Percentiles rank a stretch among this genome's conserved stretches.
Conservation (phyloP, 2,888 invertebrate species). For the Heliconius hortense region DNA sequence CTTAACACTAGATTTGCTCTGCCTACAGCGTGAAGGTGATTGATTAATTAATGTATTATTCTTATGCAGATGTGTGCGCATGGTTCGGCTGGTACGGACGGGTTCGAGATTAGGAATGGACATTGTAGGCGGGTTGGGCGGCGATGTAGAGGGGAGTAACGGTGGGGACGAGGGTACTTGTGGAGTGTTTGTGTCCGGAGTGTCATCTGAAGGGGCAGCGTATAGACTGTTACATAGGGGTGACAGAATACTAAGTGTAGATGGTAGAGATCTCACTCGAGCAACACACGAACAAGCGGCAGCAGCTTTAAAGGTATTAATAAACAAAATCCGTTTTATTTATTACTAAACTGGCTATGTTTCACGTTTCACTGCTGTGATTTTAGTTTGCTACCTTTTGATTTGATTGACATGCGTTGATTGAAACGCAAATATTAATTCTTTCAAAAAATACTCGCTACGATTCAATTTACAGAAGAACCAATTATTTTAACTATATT, state of each 20-base stretch:
- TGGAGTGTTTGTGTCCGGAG: constrained; percentile 78
- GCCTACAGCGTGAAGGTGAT: no score
- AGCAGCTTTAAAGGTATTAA: constrained; percentile 79
- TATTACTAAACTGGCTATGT: background rate
- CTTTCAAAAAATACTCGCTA: constrained; percentile 5
- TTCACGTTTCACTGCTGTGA: background rate
- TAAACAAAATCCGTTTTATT: background rate
- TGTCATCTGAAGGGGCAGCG: constrained; percentile 71
- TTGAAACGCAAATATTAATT: constrained; percentile 12
- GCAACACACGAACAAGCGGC: constrained; percentile 91
- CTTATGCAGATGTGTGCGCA: constrained; percentile 67
- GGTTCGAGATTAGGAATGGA: constrained; percentile 79
- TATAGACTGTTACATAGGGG: constrained; percentile 84
- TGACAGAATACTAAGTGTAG: constrained; percentile 88
- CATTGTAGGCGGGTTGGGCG: constrained; percentile 76
- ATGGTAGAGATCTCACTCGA: constrained; percentile 86
- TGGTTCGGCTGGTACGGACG: constrained; percentile 74
- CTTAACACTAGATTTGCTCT: no score
- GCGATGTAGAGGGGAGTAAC: constrained; percentile 60
- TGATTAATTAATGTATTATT: constrained; percentile 12
- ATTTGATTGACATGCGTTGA: constrained; percentile 21
- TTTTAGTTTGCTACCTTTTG: constrained; percentile 6
- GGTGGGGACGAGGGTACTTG: constrained; percentile 66
- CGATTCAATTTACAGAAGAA: constrained; percentile 18
- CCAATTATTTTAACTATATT: constrained; percentile 8